phyloP scores from a whole-genome alignment of 2,797 vertebrate species.

The Aselliscus stoliczkanus region DNA sequence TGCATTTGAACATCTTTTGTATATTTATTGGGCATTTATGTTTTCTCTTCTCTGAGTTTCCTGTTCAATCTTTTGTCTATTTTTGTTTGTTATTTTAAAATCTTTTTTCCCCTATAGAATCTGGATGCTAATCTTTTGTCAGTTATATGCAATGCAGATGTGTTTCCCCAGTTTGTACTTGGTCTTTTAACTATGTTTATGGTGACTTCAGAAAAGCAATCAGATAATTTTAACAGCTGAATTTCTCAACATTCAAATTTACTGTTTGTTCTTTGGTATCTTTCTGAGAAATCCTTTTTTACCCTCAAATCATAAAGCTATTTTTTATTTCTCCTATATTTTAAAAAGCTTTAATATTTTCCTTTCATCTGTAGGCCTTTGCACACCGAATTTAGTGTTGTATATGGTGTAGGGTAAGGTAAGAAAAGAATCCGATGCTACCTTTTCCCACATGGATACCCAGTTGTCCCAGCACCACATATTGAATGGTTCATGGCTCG shows the following conservation, averaged over 20 bases:
- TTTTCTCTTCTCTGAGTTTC: conserved; percentile 6
- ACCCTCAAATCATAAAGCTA: neutral
- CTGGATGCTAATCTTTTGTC: neutral
- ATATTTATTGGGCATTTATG: neutral
- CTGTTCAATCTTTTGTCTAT: neutral
- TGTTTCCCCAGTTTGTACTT: conserved; percentile 5
- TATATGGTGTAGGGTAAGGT: neutral
- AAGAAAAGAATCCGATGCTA: neutral
- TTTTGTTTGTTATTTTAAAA: conserved; percentile 8
- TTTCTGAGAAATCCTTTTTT: conserved; percentile 16
- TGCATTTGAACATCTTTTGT: neutral
- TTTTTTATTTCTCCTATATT: neutral
- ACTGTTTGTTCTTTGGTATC: neutral
- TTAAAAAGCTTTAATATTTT: conserved; percentile 14
- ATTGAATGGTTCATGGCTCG: neutral
- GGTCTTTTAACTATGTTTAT: conserved; percentile 1
- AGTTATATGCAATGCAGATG: neutral
- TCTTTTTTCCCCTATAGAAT: neutral
- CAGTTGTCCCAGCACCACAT: neutral
- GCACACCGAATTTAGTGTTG: neutral
- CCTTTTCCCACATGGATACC: neutral
- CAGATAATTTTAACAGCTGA: neutral
- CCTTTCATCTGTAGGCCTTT: neutral
- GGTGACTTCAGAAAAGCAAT: conserved; percentile 20
- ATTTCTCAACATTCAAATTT: neutral